Percentiles rank a stretch among this genome's conserved stretches.
Evolutionary conservation across 2,888 invertebrate genomes (phyloP).

Genomic region (Seira sanloemensis): DNA sequence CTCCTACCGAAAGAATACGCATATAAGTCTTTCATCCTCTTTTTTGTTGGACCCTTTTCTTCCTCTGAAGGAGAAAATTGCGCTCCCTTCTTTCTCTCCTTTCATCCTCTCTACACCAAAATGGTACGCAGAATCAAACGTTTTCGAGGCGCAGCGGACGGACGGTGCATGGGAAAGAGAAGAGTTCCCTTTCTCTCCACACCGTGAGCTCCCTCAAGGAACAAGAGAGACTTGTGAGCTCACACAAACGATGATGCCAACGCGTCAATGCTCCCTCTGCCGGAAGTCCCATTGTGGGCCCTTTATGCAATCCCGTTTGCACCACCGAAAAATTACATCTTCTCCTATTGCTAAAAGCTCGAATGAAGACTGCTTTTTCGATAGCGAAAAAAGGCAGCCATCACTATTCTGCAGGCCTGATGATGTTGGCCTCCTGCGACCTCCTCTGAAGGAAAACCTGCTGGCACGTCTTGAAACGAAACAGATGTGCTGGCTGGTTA

Average conservation of each 20-base stretch:
- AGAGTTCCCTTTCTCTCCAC: too few species aligned
- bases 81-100: background rate
- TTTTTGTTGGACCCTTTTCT: background rate
- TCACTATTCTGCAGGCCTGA: background rate
- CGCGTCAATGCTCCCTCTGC: constrained; percentile 2
- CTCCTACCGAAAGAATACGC: background rate
- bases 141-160: too few species aligned
- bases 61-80: background rate
- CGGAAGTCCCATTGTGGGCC: constrained; percentile 53
- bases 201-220: too few species aligned
- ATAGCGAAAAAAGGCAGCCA: background rate
- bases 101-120: background rate
- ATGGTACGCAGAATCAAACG: constrained; percentile 59
- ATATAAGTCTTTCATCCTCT: background rate
- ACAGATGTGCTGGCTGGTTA: background rate
- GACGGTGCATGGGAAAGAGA: too few species aligned
- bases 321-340: background rate
- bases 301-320: constrained; percentile 27
- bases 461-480: background rate
- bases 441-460: background rate
- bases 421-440: background rate
- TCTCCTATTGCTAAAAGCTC: background rate
- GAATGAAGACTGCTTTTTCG: background rate
- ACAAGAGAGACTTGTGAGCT: too few species aligned
- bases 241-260: too few species aligned